These are phyloP conservation scores for Pediacus dermestoides DNA, from an alignment of 2,888 invertebrate genomes.

Conservation along the genomic window DNA sequence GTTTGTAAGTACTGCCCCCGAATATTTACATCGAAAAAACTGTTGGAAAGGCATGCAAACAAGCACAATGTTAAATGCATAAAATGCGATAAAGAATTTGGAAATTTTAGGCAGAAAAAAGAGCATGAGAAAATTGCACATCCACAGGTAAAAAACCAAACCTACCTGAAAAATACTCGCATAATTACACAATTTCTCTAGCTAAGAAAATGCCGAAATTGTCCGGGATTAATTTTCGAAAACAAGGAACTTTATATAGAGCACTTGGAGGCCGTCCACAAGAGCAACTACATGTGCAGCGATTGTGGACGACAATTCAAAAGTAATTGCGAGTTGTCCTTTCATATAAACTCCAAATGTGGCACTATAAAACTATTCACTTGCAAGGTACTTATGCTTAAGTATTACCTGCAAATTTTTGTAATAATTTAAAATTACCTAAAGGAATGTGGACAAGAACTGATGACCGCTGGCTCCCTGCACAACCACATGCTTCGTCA, in stretches of 20 bases:
- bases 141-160: too few species aligned
- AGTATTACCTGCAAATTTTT: conserved; percentile 1
- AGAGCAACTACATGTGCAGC: conserved; percentile 47
- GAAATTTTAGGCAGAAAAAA: too few species aligned
- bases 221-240: conserved; percentile 36
- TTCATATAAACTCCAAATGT: conserved; percentile 46
- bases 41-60: too few species aligned
- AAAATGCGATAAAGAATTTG: too few species aligned
- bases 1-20: too few species aligned
- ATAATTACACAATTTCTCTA: too few species aligned
- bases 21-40: too few species aligned
- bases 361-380: conserved; percentile 47
- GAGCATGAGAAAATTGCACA: too few species aligned
- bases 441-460: conserved; percentile 37
- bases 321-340: conserved; percentile 44
- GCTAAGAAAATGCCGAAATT: conserved; percentile 32
- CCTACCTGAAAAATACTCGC: too few species aligned
- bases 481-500: conserved; percentile 42
- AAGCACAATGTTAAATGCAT: too few species aligned
- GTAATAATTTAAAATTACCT: conserved; percentile 13
- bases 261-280: conserved; percentile 46
- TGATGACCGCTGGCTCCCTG: conserved; percentile 42
- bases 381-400: conserved; percentile 42
- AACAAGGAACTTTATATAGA: conserved; percentile 43
- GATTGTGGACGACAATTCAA: conserved; percentile 50